Evolutionary conservation across 2,113 vertebrate species (phyloP).

Genomic region (Otolemur garnettii): DNA sequence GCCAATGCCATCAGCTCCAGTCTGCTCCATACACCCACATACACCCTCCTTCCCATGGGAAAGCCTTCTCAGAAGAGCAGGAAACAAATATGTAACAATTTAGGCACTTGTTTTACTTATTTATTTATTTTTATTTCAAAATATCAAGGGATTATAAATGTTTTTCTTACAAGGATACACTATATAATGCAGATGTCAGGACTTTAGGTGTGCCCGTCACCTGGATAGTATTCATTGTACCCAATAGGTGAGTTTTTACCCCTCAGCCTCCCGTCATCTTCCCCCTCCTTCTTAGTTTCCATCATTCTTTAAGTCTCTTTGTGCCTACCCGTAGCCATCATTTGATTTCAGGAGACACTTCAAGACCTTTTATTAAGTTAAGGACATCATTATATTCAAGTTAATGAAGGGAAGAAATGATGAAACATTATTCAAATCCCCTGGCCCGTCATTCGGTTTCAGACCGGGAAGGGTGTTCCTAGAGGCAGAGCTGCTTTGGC

Average conservation of each 20-base stretch:
- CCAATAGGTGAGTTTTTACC: too few species aligned
- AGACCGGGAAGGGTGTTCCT: not conserved
- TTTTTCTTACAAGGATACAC: too few species aligned
- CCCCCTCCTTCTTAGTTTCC: too few species aligned
- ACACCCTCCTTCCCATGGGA: not conserved
- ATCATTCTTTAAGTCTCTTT: too few species aligned
- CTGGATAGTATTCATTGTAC: too few species aligned
- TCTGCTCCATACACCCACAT: not conserved
- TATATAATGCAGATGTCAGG: too few species aligned
- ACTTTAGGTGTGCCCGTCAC: too few species aligned
- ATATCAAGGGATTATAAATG: too few species aligned
- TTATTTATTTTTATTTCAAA: too few species aligned
- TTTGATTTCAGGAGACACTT: not conserved
- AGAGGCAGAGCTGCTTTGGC: not conserved
- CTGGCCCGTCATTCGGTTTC: not conserved
- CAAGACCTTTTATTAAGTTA: not conserved
- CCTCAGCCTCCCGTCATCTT: too few species aligned
- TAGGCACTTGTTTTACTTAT: not conserved
- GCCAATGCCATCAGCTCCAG: not conserved
- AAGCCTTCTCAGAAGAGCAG: slow-evolving; percentile 16
- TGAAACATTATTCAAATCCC: not conserved
- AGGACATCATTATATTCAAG: not conserved
- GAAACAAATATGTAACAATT: not conserved
- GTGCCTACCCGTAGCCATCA: too few species aligned
- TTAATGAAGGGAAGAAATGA: not conserved